These are phyloP conservation scores for Micropoecilia bifurca DNA, from an alignment of 2,797 vertebrate genomes.

Conservation along the genomic window DNA sequence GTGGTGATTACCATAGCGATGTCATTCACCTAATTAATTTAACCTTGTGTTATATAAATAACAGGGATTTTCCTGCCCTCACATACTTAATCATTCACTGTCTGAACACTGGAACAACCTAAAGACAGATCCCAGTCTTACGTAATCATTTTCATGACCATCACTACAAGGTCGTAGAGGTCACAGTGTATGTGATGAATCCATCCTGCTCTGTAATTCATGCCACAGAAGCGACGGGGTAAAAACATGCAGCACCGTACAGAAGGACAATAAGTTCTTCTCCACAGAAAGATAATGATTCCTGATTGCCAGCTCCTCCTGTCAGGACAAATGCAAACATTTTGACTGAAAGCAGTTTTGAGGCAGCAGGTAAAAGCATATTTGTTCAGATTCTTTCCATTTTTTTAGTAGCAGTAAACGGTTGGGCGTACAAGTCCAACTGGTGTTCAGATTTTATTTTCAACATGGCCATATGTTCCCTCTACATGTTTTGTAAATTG, in stretches of 20 bases:
- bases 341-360: not conserved
- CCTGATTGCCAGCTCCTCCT: not conserved
- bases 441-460: slow-evolving; percentile 1
- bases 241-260: not conserved
- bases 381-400: not conserved
- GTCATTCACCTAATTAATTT: not conserved
- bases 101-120: not conserved
- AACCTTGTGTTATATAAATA: not conserved
- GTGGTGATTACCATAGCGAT: not conserved
- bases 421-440: not conserved
- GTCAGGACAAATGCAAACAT: not conserved
- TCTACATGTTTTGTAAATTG: not conserved
- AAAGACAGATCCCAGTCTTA: not conserved
- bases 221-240: not conserved
- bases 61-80: not conserved
- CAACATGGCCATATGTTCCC: not conserved
- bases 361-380: not conserved
- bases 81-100: not conserved
- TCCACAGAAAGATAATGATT: not conserved
- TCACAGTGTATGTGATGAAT: not conserved
- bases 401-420: not conserved
- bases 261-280: not conserved
- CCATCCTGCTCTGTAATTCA: not conserved
- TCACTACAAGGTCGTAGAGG: not conserved
- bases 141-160: not conserved